Base-by-base conservation (phyloP, 2,113 vertebrate species). In the Epinephelus fuscoguttatus region DNA sequence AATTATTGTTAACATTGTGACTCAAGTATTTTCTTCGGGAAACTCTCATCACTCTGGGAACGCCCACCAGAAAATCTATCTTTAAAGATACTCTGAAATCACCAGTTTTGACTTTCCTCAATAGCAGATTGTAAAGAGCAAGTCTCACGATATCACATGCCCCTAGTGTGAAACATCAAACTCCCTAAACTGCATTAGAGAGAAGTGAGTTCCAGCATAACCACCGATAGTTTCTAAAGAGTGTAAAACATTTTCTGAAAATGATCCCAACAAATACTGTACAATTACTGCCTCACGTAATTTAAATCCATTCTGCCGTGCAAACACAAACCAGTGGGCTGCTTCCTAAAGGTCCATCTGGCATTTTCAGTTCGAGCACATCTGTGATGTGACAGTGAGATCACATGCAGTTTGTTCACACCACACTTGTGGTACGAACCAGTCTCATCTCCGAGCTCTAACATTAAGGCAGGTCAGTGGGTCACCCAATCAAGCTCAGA, bases 401-500 rank as follows among this genome's bases (percentile, higher is more conserved):
- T 74, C 59, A 12, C n/a, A 37, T 45, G 11, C 40, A 69, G 61
- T 56, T 42, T 78, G 76, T 84, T 91, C 81, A 90, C 92, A 90
- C 83, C 73, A 75, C 66, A 74, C 78, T 49, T 68, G 81, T 80
- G 84, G 79, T 55, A 1, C 14, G 10, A 50, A 55, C 19, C 81
- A 23, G 84, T 12, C 74, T 86, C 78, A 81, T 88, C 84, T 76
- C 80, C 40, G 57, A 82, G 75, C 81, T 76, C 40, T 30, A 70
- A 64, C 70, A 30, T 64, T 76, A 74, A 71, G 85, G 80, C 82
- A 70, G 89, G 94, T 93, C 90, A 93, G 70, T 81, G 87, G 94
- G 93, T 94, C 93, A 92, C 64, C 67, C 84, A 93, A 93, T 93
- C 93, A 90, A 81, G 81, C 78, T 61, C 78, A 12, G 18, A 82